A percentile compares a stretch with the other conserved stretches of the same genome.
Evolutionary conservation across 2,797 vertebrate genomes (phyloP).

Genomic region (Gastrophryne carolinensis): DNA sequence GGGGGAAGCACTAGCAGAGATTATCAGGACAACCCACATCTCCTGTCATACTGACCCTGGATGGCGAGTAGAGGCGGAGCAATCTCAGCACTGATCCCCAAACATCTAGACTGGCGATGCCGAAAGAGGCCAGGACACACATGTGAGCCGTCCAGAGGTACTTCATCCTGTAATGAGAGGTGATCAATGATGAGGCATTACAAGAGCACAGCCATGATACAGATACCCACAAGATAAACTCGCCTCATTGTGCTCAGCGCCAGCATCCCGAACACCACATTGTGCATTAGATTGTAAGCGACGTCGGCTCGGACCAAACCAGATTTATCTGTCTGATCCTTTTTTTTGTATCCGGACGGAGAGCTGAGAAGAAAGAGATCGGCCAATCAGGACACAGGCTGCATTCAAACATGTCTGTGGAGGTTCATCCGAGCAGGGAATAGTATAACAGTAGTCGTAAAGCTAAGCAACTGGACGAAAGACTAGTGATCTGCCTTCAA

Average conservation of each 20-base stretch:
- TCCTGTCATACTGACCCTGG: slow-evolving; percentile 69
- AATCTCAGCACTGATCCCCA: slow-evolving; percentile 79
- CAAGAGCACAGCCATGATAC: neutral
- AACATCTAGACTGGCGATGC: slow-evolving; percentile 82
- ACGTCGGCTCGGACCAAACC: slow-evolving; percentile 75
- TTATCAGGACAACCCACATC: too few relatives aligned
- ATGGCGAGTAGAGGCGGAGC: slow-evolving; percentile 74
- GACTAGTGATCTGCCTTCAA: too few relatives aligned
- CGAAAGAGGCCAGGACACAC: slow-evolving; percentile 90
- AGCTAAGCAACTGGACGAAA: too few relatives aligned
- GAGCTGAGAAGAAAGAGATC: slow-evolving; percentile 54
- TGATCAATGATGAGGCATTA: neutral
- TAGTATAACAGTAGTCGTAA: too few relatives aligned
- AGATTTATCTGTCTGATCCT: slow-evolving; percentile 52
- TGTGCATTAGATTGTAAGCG: slow-evolving; percentile 87
- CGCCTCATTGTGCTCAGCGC: slow-evolving; percentile 97
- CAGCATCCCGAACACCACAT: slow-evolving; percentile 84
- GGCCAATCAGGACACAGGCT: too few relatives aligned
- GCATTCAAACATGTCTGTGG: too few relatives aligned
- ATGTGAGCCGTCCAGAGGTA: slow-evolving; percentile 97
- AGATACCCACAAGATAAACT: neutral
- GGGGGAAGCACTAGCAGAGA: too few relatives aligned
- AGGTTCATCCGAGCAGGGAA: too few relatives aligned
- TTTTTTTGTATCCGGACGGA: slow-evolving; percentile 14
- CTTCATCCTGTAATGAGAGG: slow-evolving; percentile 84